phyloP scores from a whole-genome alignment of 2,113 vertebrate genomes.

The Caranx ignobilis region DNA sequence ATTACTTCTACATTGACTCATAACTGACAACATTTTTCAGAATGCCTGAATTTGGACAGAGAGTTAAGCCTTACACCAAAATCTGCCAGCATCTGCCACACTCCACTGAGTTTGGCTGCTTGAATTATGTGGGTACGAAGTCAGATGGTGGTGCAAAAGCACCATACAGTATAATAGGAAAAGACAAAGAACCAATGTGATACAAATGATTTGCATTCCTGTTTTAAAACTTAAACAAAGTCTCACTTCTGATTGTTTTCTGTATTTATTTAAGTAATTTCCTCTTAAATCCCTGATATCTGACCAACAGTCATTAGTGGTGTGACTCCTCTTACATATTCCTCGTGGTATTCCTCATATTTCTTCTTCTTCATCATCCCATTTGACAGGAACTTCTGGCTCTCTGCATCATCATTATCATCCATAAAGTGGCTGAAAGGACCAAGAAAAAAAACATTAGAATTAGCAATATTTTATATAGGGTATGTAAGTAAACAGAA shows the following conservation, averaged over 20 bases:
- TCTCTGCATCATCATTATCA: conserved; percentile 89
- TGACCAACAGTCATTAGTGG: not conserved
- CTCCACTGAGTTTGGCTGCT: not conserved
- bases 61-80: not conserved
- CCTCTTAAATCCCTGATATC: not conserved
- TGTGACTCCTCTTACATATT: conserved; percentile 88
- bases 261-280: not conserved
- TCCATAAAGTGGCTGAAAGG: conserved; percentile 88
- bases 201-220: no score
- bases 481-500: not conserved
- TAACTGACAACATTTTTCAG: conserved; percentile 5
- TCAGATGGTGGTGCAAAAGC: no score
- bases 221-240: no score
- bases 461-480: not conserved
- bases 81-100: not conserved
- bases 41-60: not conserved
- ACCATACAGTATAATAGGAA: not conserved
- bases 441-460: conserved; percentile 16
- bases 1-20: not conserved
- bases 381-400: conserved; percentile 93
- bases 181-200: not conserved
- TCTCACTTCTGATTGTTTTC: not conserved
- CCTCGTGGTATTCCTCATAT: conserved; percentile 91
- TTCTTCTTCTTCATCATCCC: conserved; percentile 92
- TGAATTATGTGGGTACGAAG: not conserved